Evolutionary conservation across 2,113 vertebrate genomes (phyloP), one percentile per base, ranked within the genome.

Genomic region (Orthochromis indermauri): DNA sequence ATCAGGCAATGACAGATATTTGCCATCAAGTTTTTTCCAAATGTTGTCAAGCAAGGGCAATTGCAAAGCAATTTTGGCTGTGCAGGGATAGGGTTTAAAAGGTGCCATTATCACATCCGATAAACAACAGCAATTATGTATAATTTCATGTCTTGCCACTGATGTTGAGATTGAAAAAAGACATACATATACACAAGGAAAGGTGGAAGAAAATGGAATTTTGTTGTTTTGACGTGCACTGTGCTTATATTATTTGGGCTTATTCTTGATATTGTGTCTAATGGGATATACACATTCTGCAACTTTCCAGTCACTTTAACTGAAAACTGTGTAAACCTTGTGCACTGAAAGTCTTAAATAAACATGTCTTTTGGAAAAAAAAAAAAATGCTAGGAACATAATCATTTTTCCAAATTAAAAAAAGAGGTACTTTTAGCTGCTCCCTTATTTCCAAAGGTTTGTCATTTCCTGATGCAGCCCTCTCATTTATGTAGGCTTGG

Each of bases 61-160:
- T 96, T 96, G 95, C 80, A 82, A 90, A 94, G 92, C 95, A 96
- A 94, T 96, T 96, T 93, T 73, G 71, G 21, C 86, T 84, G 79
- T 89, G 59, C 76, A 76, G 83, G 84, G 71, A 87, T 86, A 54
- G 54, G 40, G 87, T 92, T 93, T 94, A 94, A 96, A 93, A 93
- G 88, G 91, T 26, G 61, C 92, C 88, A 95, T 95, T 94, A 95
- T 93, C 81, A 86, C 92, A 91, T 89, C 87, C 91, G 92, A 91
- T 93, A 92, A 95, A 92, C 91, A 87, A 91, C 87, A 84, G 91
- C 92, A 93, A 94, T 96, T 92, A 95, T 90, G 89, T 83, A 83
- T 92, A 90, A 96, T 96, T 93, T 91, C 82, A 89, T 90, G 90
- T 91, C 91, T 88, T 92, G 88, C 53, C 84, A 84, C 84, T 87